These are phyloP conservation scores for Equus quagga DNA, from an alignment of 2,113 vertebrate genomes.

Conservation along the genomic window DNA sequence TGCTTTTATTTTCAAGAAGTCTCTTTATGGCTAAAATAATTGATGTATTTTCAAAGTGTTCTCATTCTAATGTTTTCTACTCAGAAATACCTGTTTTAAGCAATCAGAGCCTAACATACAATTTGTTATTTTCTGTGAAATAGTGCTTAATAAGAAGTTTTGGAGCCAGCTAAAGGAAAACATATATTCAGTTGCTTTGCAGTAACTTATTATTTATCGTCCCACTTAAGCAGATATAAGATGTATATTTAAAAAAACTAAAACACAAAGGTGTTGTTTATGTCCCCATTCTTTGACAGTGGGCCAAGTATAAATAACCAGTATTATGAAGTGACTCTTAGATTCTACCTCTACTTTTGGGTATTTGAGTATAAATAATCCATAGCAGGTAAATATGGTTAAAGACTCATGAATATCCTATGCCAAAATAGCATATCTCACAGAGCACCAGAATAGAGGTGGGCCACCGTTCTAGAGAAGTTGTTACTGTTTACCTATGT, in stretches of 20 bases:
- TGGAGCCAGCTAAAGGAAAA: conserved; percentile 50
- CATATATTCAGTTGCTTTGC: conserved; percentile 21
- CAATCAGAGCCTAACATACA: conserved; percentile 43
- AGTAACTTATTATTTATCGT: background rate
- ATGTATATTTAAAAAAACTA: background rate
- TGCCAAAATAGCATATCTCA: background rate
- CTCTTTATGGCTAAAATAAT: conserved; percentile 67
- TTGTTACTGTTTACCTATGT: background rate
- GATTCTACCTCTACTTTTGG: background rate
- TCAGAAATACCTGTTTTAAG: conserved; percentile 63
- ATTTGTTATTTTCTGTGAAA: conserved; percentile 67
- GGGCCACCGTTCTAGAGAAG: background rate
- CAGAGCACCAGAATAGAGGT: background rate
- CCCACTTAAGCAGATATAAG: background rate
- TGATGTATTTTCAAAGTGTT: conserved; percentile 59
- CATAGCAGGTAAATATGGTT: background rate
- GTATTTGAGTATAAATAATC: background rate
- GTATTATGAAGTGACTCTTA: background rate
- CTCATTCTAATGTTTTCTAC: conserved; percentile 54
- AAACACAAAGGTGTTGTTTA: background rate
- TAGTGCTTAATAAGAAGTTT: conserved; percentile 62
- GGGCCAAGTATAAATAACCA: background rate
- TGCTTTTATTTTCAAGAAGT: conserved; percentile 72
- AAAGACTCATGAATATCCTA: background rate
- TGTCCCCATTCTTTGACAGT: background rate